These are phyloP conservation scores for Serranus cabrilla DNA, from an alignment of 2,797 vertebrate species.

Conservation along the genomic window DNA sequence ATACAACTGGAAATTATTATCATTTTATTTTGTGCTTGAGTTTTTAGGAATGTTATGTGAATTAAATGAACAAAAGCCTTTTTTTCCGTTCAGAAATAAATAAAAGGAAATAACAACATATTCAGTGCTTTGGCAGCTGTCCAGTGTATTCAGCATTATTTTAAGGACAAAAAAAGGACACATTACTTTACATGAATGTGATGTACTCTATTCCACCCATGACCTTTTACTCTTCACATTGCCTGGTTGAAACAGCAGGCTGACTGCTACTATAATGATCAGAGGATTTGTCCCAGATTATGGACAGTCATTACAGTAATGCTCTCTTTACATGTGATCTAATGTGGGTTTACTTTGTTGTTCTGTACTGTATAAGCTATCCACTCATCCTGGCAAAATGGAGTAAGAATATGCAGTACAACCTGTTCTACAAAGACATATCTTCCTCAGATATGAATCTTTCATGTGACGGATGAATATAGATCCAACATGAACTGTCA, in stretches of 20 bases:
- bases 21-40: constrained; percentile 30
- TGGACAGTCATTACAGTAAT: constrained; percentile 43
- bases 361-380: constrained; percentile 5
- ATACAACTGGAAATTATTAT: neutral
- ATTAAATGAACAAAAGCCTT: constrained; percentile 15
- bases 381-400: constrained; percentile 6
- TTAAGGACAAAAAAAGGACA: constrained; percentile 21
- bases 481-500: constrained; percentile 29
- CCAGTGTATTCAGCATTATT: constrained; percentile 12
- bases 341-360: constrained; percentile 32
- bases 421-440: constrained; percentile 38
- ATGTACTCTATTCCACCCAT: constrained; percentile 12
- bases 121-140: constrained; percentile 6
- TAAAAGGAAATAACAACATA: neutral
- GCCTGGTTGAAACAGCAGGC: constrained; percentile 22
- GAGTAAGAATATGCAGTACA: constrained; percentile 20
- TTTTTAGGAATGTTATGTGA: constrained; percentile 30
- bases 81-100: constrained; percentile 5
- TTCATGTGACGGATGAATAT: constrained; percentile 54
- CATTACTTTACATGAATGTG: constrained; percentile 9
- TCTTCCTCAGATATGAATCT: constrained; percentile 44
- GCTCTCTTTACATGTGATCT: constrained; percentile 37
- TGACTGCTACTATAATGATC: constrained; percentile 31
- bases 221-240: constrained; percentile 23
- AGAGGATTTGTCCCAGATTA: constrained; percentile 59